Base-by-base conservation (phyloP, 2,113 vertebrate genomes). In the Forbesichthys papilliferus region DNA sequence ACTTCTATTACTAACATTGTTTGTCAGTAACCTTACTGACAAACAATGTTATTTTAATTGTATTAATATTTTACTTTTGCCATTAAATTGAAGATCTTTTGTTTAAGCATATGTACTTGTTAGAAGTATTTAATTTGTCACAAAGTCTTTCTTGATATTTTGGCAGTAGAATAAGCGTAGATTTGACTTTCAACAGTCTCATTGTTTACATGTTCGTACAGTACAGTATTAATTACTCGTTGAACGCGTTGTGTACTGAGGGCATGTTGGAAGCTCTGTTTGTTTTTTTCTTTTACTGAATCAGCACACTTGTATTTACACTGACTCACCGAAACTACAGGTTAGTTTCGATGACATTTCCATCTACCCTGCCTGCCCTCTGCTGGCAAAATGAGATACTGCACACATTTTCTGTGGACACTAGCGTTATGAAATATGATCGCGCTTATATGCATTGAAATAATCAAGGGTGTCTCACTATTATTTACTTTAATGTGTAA, bases 261-360 rank as follows among this genome's bases (percentile, higher is more conserved):
- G 49, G 64, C 71, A 78, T 61, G 74, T 64, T 80, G 64, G 66
- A 27, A 10, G 10, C 61, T 74, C 11, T 64, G 68, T 82, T 78
- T 13, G 61, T 33, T 80, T 58, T 1, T 53, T 65, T 46, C 3
- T 74, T 68, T 79, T 84, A 89, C 27, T 27, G 27, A 27, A 27
- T 90, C 86, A 90, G 90, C 78, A 77, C 73, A 66, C 82, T 83
- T 79, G 74, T 92, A 79, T 91, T 89, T 89, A 89, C 89, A 88
- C 79, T 89, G 87, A 82, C 80, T 92, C 89, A 92, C 87, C 88
- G 90, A 92, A 92, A 92, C 92, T 85, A n/a, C 20, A 7, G 48
- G 51, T 58, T 12, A 12, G 90, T 92, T 91, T 92, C 89, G 86
- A 78, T 91, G 86, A 68, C 77, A 84, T 88, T 87, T 86, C 69